A percentile compares a stretch with the other conserved stretches of the same genome.
phyloP scores from a whole-genome alignment of 2,113 vertebrate species.

The Prunella fulvescens region DNA sequence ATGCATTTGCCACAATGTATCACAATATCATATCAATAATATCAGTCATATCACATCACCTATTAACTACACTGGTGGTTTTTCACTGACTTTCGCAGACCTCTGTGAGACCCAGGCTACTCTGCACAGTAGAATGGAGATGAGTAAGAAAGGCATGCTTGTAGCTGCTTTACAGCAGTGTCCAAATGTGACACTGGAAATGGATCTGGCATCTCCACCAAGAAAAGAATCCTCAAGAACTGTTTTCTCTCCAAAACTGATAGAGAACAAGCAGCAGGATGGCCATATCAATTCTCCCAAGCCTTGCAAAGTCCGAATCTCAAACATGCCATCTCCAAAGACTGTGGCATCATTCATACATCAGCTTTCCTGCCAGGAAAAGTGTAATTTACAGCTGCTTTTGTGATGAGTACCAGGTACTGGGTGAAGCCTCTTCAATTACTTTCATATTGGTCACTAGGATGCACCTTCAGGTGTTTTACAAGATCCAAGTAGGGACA shows the following conservation, averaged over 20 bases:
- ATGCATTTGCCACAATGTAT: neutral
- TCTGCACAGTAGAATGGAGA: neutral
- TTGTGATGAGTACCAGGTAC: neutral
- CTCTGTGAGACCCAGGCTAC: neutral
- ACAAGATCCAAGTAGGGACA: neutral
- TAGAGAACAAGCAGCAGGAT: neutral
- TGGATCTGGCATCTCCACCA: neutral
- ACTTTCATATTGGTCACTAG: neutral
- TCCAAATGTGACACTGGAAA: neutral
- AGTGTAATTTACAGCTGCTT: neutral
- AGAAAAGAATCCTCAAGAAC: neutral
- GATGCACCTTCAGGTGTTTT: neutral
- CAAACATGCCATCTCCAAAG: neutral
- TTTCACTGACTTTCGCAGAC: neutral
- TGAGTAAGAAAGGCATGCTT: neutral
- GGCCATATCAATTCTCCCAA: fast-evolving
- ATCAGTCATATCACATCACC: neutral
- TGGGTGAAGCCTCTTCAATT: neutral
- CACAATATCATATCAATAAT: neutral
- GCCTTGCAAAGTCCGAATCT: neutral
- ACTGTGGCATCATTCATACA: neutral
- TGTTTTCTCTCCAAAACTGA: neutral
- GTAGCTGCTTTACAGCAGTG: neutral
- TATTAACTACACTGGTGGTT: neutral
- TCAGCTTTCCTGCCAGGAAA: neutral